These are phyloP conservation scores for Drosophila albomicans DNA, from an alignment of 1,140 invertebrate genomes.

Conservation along the genomic window DNA sequence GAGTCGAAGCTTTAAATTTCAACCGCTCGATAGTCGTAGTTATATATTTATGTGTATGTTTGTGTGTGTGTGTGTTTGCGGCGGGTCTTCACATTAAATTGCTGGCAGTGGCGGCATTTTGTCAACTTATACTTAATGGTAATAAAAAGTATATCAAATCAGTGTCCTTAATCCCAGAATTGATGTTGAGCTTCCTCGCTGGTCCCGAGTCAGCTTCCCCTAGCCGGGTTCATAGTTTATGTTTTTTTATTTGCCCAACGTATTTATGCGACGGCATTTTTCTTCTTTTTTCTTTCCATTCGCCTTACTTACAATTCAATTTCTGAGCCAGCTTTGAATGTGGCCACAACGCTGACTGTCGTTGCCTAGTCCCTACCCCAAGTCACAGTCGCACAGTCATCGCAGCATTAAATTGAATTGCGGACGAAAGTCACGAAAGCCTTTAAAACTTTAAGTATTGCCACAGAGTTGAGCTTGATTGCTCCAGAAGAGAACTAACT, in stretches of 20 bases:
- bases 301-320: conserved; percentile 80
- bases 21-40: conserved; percentile 53
- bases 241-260: conserved; percentile 55
- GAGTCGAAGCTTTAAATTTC: conserved; percentile 67
- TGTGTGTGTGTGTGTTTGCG: not conserved
- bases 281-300: conserved; percentile 38
- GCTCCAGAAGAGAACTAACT: not conserved
- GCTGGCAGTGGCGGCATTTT: conserved; percentile 61
- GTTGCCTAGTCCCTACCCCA: not conserved
- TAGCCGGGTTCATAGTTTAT: conserved; percentile 42
- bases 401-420: conserved; percentile 27
- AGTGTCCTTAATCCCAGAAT: conserved; percentile 83
- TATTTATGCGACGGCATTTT: conserved; percentile 74
- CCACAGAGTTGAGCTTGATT: not conserved
- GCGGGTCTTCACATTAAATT: conserved; percentile 54
- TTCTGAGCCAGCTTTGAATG: conserved; percentile 58
- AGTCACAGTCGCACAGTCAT: conserved; percentile 3
- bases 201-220: conserved; percentile 38
- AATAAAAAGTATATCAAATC: conserved; percentile 85
- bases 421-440: not conserved
- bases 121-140: conserved; percentile 82
- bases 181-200: conserved; percentile 75
- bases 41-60: not conserved
- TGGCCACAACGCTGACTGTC: conserved; percentile 54
- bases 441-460: conserved; percentile 36